A percentile compares a stretch with the other conserved stretches of the same genome.
phyloP scores from a whole-genome alignment of 2,797 vertebrate genomes.

The Pseudomugil tenellus region DNA sequence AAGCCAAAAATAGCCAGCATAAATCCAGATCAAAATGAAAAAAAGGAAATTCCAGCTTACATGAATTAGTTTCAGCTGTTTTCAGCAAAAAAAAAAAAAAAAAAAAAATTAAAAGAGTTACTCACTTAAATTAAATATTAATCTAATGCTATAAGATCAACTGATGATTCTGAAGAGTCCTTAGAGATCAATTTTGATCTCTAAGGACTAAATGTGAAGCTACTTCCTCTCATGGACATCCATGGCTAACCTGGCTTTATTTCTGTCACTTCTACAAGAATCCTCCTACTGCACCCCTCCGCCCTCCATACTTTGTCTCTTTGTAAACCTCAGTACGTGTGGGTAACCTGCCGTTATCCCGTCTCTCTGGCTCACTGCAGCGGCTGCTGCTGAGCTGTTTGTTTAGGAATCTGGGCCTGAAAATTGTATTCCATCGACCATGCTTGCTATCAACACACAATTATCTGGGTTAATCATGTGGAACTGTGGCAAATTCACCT shows the following conservation, averaged over 20 bases:
- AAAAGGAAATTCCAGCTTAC: no score
- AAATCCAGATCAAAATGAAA: no score
- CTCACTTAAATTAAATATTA: no score
- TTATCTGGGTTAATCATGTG: slow-evolving; percentile 99
- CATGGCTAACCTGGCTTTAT: slow-evolving; percentile 33
- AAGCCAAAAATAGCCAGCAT: no score
- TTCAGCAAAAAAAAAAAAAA: no score
- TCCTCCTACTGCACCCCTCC: not conserved
- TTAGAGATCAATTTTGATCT: not conserved
- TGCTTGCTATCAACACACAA: slow-evolving; percentile 99
- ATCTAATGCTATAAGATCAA: not conserved
- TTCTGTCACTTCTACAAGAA: slow-evolving; percentile 10
- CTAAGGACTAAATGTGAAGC: not conserved
- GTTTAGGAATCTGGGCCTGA: slow-evolving; percentile 98
- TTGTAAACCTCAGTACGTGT: slow-evolving; percentile 64
- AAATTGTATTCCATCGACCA: slow-evolving; percentile 99
- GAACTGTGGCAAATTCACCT: slow-evolving; percentile 99
- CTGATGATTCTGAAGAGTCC: no score
- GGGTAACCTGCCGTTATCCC: slow-evolving; percentile 69
- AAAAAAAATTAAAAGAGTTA: no score
- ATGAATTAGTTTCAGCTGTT: no score
- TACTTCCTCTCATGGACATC: slow-evolving; percentile 22
- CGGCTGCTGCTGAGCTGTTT: slow-evolving; percentile 93
- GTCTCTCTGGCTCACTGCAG: slow-evolving; percentile 84
- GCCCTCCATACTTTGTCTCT: slow-evolving; percentile 10